Percentiles rank a stretch among this genome's conserved stretches.
phyloP scores from a whole-genome alignment of 2,888 invertebrate species.

The Lamproptera curius region DNA sequence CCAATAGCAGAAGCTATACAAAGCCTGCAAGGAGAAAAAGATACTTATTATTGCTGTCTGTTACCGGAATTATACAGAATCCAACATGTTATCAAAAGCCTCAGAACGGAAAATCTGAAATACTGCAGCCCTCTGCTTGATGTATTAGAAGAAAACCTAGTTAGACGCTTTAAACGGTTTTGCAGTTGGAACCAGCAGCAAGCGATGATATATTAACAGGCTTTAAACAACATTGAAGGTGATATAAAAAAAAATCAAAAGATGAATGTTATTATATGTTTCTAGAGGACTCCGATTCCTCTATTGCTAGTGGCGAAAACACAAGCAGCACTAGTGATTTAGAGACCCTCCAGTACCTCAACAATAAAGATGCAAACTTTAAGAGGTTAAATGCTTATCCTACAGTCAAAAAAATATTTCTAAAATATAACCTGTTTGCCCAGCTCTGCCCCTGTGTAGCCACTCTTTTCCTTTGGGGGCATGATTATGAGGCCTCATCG shows the following conservation, averaged over 20 bases:
- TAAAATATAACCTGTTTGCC: slow-evolving; percentile 26
- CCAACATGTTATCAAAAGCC: slow-evolving; percentile 22
- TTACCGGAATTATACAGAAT: slow-evolving; percentile 24
- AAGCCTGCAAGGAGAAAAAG: slow-evolving; percentile 27
- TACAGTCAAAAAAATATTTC: slow-evolving; percentile 22
- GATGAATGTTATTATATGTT: slow-evolving; percentile 25
- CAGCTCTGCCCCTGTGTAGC: slow-evolving; percentile 27
- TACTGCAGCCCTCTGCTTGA: slow-evolving; percentile 25
- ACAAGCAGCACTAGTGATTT: slow-evolving; percentile 19
- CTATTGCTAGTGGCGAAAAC: slow-evolving; percentile 24
- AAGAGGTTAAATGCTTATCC: slow-evolving; percentile 26
- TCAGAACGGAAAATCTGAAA: slow-evolving; percentile 25
- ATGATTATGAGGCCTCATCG: slow-evolving; percentile 14
- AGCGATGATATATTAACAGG: slow-evolving; percentile 26
- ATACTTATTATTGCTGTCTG: slow-evolving; percentile 27
- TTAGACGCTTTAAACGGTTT: slow-evolving; percentile 8
- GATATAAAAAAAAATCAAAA: slow-evolving; percentile 17
- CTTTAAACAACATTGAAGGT: slow-evolving; percentile 17
- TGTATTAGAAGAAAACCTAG: slow-evolving; percentile 21
- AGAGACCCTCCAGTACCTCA: slow-evolving; percentile 24
- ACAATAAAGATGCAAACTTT: slow-evolving; percentile 22
- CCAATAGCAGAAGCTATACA: slow-evolving; percentile 26
- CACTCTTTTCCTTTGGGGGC: slow-evolving; percentile 26
- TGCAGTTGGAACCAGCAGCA: slow-evolving; percentile 23
- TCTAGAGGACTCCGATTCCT: slow-evolving; percentile 25